Conservation (phyloP, 2,113 vertebrate genomes). For the Edolisoma coerulescens region DNA sequence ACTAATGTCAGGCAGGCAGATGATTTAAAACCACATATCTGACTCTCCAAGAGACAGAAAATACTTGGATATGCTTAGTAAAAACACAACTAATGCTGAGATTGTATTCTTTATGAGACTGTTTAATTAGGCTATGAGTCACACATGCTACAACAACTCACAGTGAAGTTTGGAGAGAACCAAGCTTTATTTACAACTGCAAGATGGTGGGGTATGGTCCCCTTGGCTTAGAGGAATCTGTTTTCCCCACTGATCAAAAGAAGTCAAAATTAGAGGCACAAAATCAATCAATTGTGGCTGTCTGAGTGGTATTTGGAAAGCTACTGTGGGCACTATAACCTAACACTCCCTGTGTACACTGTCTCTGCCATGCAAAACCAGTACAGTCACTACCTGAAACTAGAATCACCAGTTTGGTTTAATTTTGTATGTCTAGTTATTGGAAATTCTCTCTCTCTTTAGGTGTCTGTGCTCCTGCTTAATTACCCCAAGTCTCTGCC, state of each 20-base stretch:
- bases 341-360: not conserved
- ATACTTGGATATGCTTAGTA: not conserved
- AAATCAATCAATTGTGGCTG: not conserved
- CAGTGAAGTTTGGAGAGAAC: not conserved
- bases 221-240: not conserved
- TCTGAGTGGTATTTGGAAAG: not conserved
- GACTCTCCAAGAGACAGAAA: not conserved
- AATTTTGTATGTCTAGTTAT: not conserved
- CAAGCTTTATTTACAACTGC: not conserved
- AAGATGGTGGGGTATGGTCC: not conserved
- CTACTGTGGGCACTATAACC: not conserved
- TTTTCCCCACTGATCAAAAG: not conserved
- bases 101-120: not conserved
- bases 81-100: not conserved
- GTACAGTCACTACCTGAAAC: constrained; percentile 27
- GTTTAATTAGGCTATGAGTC: constrained; percentile 20
- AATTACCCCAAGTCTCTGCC: constrained; percentile 35
- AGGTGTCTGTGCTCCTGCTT: not conserved
- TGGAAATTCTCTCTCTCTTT: constrained; percentile 23
- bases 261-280: not conserved
- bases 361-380: constrained; percentile 6
- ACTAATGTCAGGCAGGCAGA: not conserved
- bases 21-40: not conserved
- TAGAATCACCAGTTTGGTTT: constrained; percentile 38
- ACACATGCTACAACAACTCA: not conserved